Base-by-base conservation (phyloP, 2,113 vertebrate genomes). In the Otolemur garnettii region DNA sequence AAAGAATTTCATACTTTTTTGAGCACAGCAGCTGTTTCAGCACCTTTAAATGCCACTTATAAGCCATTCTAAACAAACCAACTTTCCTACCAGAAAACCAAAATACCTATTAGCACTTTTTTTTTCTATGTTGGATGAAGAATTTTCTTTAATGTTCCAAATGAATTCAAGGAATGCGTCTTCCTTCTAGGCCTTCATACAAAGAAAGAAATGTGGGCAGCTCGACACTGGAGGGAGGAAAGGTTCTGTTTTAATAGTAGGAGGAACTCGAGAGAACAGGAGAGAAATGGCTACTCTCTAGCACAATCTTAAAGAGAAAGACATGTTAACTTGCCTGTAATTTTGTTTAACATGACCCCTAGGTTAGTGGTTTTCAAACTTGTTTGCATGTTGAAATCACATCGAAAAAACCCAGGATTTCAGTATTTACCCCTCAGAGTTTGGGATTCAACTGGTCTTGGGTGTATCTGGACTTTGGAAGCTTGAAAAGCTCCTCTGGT, bases 1-100 rank as follows among this genome's bases (percentile, higher is more conserved):
- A 96, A 95, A 94, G 93, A 97, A 97, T 96, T 95, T 96, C 96
- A 97, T 93, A 97, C 90, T 64, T 91, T 96, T 96, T 57, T 90
- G 95, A 95, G 75, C 95, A 90, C 75, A 84, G 95, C 66, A 93
- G 93, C 84, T 96, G 92, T 96, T 96, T 96, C 79, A 96, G 96
- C 78, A 14, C 87, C 91, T 97, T 96, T 96, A 94, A 96, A 97
- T 96, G 95, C 87, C 95, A 90, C 90, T 96, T 91, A 89, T 42
- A 97, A 96, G 71, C 96, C 94, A 84, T 95, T 96, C 59, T 91
- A 96, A 97, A 96, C 92, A 96, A 89, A 94, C 86, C 94, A 87
- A 66, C 38, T 75, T 89, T 55, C 87, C 81, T 80, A 62, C 66
- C 28, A 57, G 93, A 55, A 93, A 96, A 62, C 55, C 93, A 93